These are phyloP conservation scores for Phalanger gymnotis DNA, from an alignment of 2,797 vertebrate species.

Conservation along the genomic window DNA sequence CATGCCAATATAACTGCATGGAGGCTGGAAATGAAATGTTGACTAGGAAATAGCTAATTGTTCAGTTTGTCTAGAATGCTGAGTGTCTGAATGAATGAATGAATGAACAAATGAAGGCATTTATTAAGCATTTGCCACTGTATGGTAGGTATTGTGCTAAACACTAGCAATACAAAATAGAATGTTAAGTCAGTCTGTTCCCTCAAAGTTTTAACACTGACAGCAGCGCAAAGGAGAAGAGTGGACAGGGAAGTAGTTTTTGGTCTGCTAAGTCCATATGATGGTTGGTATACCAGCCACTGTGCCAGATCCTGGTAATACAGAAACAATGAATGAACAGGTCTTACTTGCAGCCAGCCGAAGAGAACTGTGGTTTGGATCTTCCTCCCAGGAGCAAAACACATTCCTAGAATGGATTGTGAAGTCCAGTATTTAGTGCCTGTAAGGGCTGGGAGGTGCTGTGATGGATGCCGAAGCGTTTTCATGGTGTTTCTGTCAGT, in stretches of 20 bases:
- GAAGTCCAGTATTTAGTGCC: background rate
- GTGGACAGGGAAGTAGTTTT: background rate
- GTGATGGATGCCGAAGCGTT: background rate
- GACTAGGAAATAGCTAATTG: background rate
- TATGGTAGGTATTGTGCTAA: background rate
- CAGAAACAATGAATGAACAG: background rate
- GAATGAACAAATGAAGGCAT: background rate
- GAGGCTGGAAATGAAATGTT: background rate
- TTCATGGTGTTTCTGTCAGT: background rate
- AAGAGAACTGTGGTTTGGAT: background rate
- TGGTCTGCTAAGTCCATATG: background rate
- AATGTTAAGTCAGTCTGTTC: background rate
- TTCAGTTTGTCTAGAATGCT: background rate
- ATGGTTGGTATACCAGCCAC: background rate
- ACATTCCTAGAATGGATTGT: background rate
- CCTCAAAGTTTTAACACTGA: background rate
- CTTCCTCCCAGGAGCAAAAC: background rate
- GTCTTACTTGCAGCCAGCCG: background rate
- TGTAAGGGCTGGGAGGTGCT: background rate
- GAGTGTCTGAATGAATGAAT: background rate
- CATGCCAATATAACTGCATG: background rate
- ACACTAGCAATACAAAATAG: background rate
- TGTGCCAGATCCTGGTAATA: background rate
- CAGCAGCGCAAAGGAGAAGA: background rate
- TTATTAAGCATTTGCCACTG: background rate